Evolutionary conservation across 2,797 vertebrate genomes (phyloP).

Genomic region (Eulemur albifrons): DNA sequence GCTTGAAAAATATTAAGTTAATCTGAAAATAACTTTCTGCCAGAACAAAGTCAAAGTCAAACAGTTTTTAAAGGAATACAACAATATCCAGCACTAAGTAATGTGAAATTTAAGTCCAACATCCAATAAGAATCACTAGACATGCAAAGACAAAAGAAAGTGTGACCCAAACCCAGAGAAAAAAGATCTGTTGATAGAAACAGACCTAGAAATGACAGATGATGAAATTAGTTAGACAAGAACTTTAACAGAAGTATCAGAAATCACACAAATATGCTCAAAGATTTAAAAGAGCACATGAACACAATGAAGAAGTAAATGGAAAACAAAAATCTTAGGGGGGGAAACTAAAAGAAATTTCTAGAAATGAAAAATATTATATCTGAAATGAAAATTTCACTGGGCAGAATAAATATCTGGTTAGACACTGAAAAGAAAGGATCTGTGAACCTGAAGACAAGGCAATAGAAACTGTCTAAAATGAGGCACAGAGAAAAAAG

Average conservation of each 20-base stretch:
- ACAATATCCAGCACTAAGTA: background rate
- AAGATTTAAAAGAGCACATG: background rate
- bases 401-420: background rate
- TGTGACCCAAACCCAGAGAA: background rate
- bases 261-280: slow-evolving; percentile 14
- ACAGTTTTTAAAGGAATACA: background rate
- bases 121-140: background rate
- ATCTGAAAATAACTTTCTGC: slow-evolving; percentile 22
- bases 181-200: background rate
- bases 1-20: slow-evolving; percentile 13
- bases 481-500: background rate
- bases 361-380: background rate
- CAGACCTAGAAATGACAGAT: slow-evolving; percentile 22
- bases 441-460: background rate
- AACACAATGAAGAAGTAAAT: background rate
- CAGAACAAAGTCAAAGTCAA: background rate
- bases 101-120: slow-evolving; percentile 29
- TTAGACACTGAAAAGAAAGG: background rate
- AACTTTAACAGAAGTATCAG: slow-evolving; percentile 8
- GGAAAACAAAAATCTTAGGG: background rate
- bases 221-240: background rate
- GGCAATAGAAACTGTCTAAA: background rate
- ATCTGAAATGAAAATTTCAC: background rate
- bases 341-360: background rate
- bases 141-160: background rate